Base-by-base conservation (phyloP, 2,113 vertebrate genomes). In the Gasterosteus aculeatus region DNA sequence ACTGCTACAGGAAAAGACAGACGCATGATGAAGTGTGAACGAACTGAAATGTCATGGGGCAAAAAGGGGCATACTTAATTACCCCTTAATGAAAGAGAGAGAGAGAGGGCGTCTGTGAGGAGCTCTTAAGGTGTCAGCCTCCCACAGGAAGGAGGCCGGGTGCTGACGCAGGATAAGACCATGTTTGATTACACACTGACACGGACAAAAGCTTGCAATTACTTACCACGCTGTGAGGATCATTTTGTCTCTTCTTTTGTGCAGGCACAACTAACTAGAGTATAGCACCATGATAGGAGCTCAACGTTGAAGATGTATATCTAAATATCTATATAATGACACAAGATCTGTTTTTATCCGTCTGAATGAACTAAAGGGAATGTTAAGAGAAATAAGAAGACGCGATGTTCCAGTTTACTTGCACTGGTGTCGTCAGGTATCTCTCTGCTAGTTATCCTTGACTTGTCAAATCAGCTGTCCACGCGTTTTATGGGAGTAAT, bases 401-500 rank as follows among this genome's bases (percentile, higher is more conserved):
- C 26, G 4, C 58, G 60, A 63, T 78, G 29, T 78, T 75, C 39
- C 46, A 64, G 57, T 69, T 61, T 61, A 49, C 14, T 42, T 61
- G 44, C 65, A 75, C 51, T 44, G 42, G 46, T 72, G 80, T 76
- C 73, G 67, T 75, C 72, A 10, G 6, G 22, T 79, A 77, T 63
- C 75, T 85, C 74, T 47, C 53, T 81, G 68, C 60, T 80, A 85
- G 77, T 87, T 89, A 86, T 89, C 77, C 80, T 72, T 91, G 77
- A 90, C 91, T 89, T 87, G 72, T 82, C 87, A 92, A 89, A 89
- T 90, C 87, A 88, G 80, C 82, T 88, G 85, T 86, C 80, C 69
- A 72, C 66, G 85, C 53, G 72, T 88, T 87, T 87, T 80, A 90
- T 82, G 67, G 72, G 39, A 60, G 84, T 90, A 89, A 92, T 90